Percentiles rank a stretch among this genome's conserved stretches.
phyloP scores from a whole-genome alignment of 2,888 invertebrate genomes.

The Hedychridium roseum region DNA sequence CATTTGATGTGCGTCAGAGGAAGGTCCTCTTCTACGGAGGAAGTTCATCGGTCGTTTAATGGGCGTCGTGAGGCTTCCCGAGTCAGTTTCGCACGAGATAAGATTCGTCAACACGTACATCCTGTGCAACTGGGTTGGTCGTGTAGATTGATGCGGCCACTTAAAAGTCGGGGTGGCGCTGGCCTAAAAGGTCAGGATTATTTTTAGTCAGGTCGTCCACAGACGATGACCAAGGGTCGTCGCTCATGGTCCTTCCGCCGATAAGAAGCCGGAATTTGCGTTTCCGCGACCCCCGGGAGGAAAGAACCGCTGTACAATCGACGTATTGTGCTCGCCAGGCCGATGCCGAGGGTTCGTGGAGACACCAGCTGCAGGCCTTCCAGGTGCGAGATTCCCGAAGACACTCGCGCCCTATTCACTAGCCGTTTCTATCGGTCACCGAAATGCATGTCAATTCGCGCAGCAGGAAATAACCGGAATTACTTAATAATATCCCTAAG shows the following conservation, averaged over 20 bases:
- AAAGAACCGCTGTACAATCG: constrained; percentile 25
- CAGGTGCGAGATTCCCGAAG: constrained; percentile 28
- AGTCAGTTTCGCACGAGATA: no score
- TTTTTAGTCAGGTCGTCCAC: constrained; percentile 22
- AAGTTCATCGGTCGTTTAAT: no score
- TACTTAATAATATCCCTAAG: no score
- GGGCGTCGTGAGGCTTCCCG: no score
- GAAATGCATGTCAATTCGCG: no score
- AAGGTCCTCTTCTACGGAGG: no score
- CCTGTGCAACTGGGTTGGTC: constrained; percentile 6
- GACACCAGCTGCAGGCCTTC: constrained; percentile 11
- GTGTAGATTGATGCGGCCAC: constrained; percentile 10
- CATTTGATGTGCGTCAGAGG: no score
- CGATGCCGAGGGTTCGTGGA: constrained; percentile 11
- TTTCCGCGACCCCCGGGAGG: constrained; percentile 15
- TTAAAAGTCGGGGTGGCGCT: constrained; percentile 13
- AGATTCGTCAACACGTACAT: no score
- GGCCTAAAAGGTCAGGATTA: constrained; percentile 22
- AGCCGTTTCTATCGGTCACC: no score
- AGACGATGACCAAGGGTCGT: constrained; percentile 19
- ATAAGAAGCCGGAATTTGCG: constrained; percentile 23
- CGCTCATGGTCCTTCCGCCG: constrained; percentile 12
- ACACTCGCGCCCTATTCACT: no score
- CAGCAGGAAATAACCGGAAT: no score
- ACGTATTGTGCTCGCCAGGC: constrained; percentile 23